Conservation (phyloP, 2,888 invertebrate species). For the Caenorhabditis imperialis region DNA sequence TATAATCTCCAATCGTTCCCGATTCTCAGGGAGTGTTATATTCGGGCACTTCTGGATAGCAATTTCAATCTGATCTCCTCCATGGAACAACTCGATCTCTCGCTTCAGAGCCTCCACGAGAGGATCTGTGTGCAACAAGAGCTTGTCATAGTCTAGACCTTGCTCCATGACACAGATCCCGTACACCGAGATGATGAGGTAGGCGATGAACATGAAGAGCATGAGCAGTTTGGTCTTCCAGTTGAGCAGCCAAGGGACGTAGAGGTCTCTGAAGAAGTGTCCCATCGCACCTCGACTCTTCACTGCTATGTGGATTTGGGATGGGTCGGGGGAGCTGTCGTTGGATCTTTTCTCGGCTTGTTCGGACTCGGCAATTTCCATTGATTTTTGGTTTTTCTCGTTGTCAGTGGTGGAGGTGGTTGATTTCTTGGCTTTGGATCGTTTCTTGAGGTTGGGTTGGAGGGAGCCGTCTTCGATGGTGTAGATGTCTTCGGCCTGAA, state of each 20-base stretch:
- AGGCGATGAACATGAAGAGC: slow-evolving; percentile 85
- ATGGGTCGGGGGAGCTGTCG: slow-evolving; percentile 42
- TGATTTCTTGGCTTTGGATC: slow-evolving; percentile 19
- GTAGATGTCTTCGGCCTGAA: slow-evolving; percentile 53
- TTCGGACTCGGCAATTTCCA: slow-evolving; percentile 27
- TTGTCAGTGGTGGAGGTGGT: slow-evolving; percentile 12
- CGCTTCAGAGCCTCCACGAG: slow-evolving; percentile 71
- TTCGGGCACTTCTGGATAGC: slow-evolving; percentile 74
- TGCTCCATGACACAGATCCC: slow-evolving; percentile 83
- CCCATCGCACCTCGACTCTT: slow-evolving; percentile 73
- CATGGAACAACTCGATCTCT: slow-evolving; percentile 77
- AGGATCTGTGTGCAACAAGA: slow-evolving; percentile 73
- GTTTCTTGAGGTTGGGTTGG: slow-evolving; percentile 24
- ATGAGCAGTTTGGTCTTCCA: slow-evolving; percentile 81
- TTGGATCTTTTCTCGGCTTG: slow-evolving; percentile 46
- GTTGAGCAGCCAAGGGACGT: slow-evolving; percentile 75
- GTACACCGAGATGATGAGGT: slow-evolving; percentile 85
- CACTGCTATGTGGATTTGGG: slow-evolving; percentile 58
- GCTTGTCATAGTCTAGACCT: slow-evolving; percentile 77
- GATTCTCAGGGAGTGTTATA: slow-evolving; percentile 66
- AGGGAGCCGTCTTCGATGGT: slow-evolving; percentile 52
- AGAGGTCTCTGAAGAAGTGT: slow-evolving; percentile 72
- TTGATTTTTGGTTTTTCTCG: slow-evolving; percentile 3
- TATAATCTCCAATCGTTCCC: slow-evolving; percentile 68
- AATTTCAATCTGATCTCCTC: slow-evolving; percentile 77